Base-by-base conservation (phyloP, 2,888 invertebrate genomes). In the Venusia cambrica region DNA sequence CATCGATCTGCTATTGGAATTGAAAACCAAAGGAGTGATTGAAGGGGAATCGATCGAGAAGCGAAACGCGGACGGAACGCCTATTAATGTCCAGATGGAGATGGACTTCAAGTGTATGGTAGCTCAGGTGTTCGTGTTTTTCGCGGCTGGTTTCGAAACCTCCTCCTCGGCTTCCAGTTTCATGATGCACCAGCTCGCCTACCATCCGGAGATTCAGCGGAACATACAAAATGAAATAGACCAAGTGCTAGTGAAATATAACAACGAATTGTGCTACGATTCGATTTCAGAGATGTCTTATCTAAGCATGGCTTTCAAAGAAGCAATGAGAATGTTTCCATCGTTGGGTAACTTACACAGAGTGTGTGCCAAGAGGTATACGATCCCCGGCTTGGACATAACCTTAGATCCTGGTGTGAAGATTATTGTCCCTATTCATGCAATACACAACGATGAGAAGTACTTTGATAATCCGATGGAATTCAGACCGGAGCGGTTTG, bases 111-210 rank as follows among this genome's bases (percentile, higher is more conserved):
- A 48, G 6, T 51, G 57, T 19, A 54, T 78, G 44, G 63, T 51
- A 1, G 73, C 78, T 2, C 79, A 79, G 47, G 63, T 73, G 2
- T 73, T 73, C 8, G 43, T 79, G 5, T 80, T 80, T 47, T 80
- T 81, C 13, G 68, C 61, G 3, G 87, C 84, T n/a, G 87, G 88
- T 2, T 87, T 79, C 15, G 85, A 87, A 45, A 85, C 87, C 0
- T 80, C 84, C 0, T 80, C 87, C 0, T 76, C 77, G 0, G 68
- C 78, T 1, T 72, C 83, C 1, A 79, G 78, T 34, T 78, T 56
- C 29, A 60, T 66, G 5, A 51, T 81, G 7, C 77, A 81, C 33
- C 62, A 75, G 38, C 58, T 88, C 0, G 84, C 87, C 0, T 69
- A 57, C 16, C 51, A 87, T 34, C 76, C 73, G 1, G 72, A 81